Evolutionary conservation across 2,888 invertebrate species (phyloP), one percentile per base, ranked within the genome.

Genomic region (Gastrophysa polygoni): DNA sequence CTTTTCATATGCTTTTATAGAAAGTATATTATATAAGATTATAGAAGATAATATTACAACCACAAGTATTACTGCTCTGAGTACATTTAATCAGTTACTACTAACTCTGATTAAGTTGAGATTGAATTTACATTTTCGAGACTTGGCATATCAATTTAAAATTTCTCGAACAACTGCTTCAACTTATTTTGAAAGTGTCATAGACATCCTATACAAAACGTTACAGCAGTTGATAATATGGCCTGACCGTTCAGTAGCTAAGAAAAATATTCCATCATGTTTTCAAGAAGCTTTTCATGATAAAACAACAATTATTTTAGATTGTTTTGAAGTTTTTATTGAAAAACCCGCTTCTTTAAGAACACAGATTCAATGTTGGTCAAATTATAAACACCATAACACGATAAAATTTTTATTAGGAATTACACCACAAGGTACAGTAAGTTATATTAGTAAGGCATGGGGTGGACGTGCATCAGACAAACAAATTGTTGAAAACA

Each of bases 351-450:
- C 51, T 17, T 43, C 28, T 50, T 48, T 46, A 4, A 6, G 38
- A 54, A 60, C 52, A 17, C 14, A 38, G 29, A 46, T 34, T 1
- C 59, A 59, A 57, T 59, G 62, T 21, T 68, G 63, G 63, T 68
- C 67, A 3, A 51, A 63, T 17, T 66, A 66, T 21, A 62, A 66
- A 56, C 59, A 68, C 46, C 58, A 66, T 21, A 46, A 64, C 47
- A 66, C 66, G 1, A 34, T 66, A 10, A 68, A 68, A 63, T 68
- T 49, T 60, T 52, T 68, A 24, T 61, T 68, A 50, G 66, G 58
- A 29, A 66, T 63, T 24, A 62, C 64, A 28, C 44, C 60, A 14
- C 60, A 60, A 47, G 63, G 63, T 18, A 63, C 57, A n/a, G 14
- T 56, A 11, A 21, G 46, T 17, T 56, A 28, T 29, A 56, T 47